Evolutionary conservation across 2,113 vertebrate species (phyloP).

Genomic region (Prionailurus bengalensis): DNA sequence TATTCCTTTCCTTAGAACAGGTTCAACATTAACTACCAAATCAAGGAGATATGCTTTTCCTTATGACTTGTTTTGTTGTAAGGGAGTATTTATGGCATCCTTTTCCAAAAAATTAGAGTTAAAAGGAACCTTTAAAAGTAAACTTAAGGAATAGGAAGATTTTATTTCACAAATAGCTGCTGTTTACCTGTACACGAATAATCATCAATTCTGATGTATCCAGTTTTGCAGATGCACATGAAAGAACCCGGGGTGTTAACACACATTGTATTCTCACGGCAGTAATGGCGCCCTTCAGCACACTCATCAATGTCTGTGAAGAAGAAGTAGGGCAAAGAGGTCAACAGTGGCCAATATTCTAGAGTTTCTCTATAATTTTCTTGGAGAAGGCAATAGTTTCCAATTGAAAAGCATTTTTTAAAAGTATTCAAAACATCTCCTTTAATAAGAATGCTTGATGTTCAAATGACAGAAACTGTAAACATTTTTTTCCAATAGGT

Average conservation of each 20-base stretch:
- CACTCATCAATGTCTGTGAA: conserved; percentile 97
- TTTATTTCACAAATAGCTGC: not conserved
- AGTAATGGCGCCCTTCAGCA: conserved; percentile 97
- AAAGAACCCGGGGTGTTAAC: conserved; percentile 98
- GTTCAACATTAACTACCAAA: not conserved
- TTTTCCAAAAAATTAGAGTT: not conserved
- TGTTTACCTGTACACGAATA: conserved; percentile 98
- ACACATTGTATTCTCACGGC: conserved; percentile 97
- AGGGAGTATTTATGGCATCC: not conserved
- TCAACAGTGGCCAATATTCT: not conserved
- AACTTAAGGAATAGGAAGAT: not conserved
- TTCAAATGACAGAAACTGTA: conserved; percentile 67
- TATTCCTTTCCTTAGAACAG: not conserved
- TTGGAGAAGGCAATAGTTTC: not conserved
- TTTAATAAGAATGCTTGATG: conserved; percentile 57
- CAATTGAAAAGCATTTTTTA: conserved; percentile 34
- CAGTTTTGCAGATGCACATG: conserved; percentile 98
- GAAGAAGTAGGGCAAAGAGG: not conserved
- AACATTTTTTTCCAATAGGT: conserved; percentile 61
- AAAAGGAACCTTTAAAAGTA: not conserved
- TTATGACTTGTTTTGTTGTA: not conserved
- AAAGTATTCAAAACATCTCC: conserved; percentile 13
- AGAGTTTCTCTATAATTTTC: not conserved
- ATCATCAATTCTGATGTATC: conserved; percentile 98
- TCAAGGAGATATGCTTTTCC: not conserved